Evolutionary conservation across 1,140 invertebrate species (phyloP), one percentile per base, ranked within the genome.

Genomic region (Bactericera cockerelli): DNA sequence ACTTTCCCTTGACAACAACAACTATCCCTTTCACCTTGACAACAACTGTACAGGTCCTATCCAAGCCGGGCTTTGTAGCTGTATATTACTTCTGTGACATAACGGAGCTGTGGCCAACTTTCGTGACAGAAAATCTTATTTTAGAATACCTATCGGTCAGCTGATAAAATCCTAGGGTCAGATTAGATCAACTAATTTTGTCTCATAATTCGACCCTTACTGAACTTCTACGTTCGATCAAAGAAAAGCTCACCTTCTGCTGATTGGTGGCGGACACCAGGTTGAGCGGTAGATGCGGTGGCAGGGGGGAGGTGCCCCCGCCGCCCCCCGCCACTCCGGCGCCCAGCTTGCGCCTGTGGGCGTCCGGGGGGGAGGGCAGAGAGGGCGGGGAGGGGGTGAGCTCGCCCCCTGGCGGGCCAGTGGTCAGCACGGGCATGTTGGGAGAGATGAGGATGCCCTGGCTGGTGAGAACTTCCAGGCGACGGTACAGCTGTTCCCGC

Each of bases 231-330:
- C n/a, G n/a, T n/a, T n/a, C n/a, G n/a, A n/a, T n/a, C n/a, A n/a
- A n/a, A n/a, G n/a, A 31, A 31, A 70, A 66, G 16, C 65, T 66
- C 1, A 81, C 79, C 68, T 89, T 89, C 61, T 87, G 84, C 66
- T 89, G 85, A 74, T 89, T 90, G 26, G 82, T 86, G 33, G 87
- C 81, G 70, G 86, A 89, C 26, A 88, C 79, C 56, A 90, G 69
- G 72, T 90, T 86, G 13, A 84, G 67, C 0, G 84, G 83, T 42
- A 87, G 59, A 59, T 53, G 55, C 10, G 60, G 53, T 55, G 59
- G 58, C 13, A n/a, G 26, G 58, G 59, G 59, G 42, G 60, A 57
- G 60, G 71, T 68, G 64, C 68, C 63, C 62, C 66, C 66, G 8
- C 59, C 28, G 26, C 63, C 59, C 53, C 69, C 68, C 1, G 58